A percentile compares a stretch with the other conserved stretches of the same genome.
Conservation (phyloP, 2,113 vertebrate genomes). For the Syrmaticus mikado region DNA sequence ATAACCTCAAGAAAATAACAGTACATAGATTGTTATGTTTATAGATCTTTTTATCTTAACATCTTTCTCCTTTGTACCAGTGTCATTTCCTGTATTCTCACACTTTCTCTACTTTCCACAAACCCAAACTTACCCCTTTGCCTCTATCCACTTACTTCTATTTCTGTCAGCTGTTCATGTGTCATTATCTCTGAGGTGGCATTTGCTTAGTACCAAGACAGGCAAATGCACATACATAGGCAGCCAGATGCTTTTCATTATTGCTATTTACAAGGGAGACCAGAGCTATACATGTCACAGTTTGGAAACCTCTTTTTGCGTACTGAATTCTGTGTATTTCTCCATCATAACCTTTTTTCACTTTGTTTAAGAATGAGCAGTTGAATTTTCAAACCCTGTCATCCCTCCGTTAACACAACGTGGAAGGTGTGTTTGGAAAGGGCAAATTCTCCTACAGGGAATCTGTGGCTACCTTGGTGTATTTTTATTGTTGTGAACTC, state of each 20-base stretch:
- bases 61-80: not conserved
- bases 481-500: not conserved
- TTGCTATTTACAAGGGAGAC: slow-evolving; percentile 44
- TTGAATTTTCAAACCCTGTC: slow-evolving; percentile 1
- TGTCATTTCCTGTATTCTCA: not conserved
- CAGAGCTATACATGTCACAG: not conserved
- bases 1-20: not conserved
- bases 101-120: not conserved
- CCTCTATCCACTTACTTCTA: not conserved
- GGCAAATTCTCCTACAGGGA: not conserved
- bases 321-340: not conserved
- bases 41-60: not conserved
- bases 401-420: not conserved
- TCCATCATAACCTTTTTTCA: not conserved
- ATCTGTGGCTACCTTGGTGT: not conserved
- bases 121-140: not conserved
- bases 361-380: slow-evolving; percentile 13
- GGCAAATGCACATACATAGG: not conserved
- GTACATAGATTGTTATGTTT: not conserved
- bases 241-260: slow-evolving; percentile 59
- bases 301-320: not conserved
- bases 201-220: slow-evolving; percentile 26
- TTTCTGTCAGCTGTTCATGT: slow-evolving; percentile 6
- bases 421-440: not conserved
- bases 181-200: slow-evolving; percentile 11